phyloP scores from a whole-genome alignment of 2,113 vertebrate genomes.

The Brienomyrus brachyistius region DNA sequence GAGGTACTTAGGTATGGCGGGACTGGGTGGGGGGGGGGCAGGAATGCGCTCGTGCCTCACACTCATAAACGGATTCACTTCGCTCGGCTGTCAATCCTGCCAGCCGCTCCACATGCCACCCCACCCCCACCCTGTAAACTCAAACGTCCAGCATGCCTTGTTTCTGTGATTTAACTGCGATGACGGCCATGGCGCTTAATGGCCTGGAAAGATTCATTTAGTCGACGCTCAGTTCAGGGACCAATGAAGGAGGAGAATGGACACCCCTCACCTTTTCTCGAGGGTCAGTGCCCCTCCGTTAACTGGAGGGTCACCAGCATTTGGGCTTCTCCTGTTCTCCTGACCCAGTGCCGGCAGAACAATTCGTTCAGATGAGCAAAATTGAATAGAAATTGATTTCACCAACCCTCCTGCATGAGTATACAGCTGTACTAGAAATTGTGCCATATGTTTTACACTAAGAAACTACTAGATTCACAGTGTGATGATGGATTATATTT shows the following conservation, averaged over 20 bases:
- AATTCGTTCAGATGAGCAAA: background rate
- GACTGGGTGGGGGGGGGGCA: background rate
- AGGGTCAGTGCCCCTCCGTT: background rate
- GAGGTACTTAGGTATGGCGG: background rate
- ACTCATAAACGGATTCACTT: slow-evolving; percentile 16
- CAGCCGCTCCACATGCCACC: background rate
- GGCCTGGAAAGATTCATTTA: slow-evolving; percentile 44
- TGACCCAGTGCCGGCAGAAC: background rate
- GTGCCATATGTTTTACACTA: background rate
- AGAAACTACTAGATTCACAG: background rate
- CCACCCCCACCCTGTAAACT: background rate
- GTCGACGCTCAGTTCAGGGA: slow-evolving; percentile 44
- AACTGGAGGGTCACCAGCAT: background rate
- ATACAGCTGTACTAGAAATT: background rate
- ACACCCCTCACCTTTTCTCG: background rate
- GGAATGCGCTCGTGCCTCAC: background rate
- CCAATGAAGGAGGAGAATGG: slow-evolving; percentile 51
- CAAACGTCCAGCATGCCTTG: slow-evolving; percentile 19
- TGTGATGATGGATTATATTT: background rate
- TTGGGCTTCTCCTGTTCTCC: background rate
- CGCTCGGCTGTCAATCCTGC: background rate
- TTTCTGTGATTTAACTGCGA: slow-evolving; percentile 44
- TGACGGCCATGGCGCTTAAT: slow-evolving; percentile 41
- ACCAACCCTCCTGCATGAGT: background rate
- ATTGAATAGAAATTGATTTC: background rate